Evolutionary conservation across 2,113 vertebrate species (phyloP), one percentile per base, ranked within the genome.

Genomic region (Thunnus maccoyii): DNA sequence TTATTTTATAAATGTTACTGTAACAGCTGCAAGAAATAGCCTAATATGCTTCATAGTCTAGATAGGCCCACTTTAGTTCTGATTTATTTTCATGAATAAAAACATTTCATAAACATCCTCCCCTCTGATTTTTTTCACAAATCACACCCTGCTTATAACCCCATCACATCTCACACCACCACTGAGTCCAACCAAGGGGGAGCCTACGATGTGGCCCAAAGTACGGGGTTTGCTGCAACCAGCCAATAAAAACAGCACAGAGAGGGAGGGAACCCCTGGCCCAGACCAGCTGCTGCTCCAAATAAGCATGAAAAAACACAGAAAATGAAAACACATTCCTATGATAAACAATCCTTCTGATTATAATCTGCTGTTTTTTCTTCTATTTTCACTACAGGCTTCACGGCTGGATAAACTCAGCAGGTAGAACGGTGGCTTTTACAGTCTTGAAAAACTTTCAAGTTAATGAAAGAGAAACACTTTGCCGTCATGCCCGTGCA

Each of bases 161-260:
- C 89, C 82, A 82, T 89, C 90, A 84, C 80, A 84, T 83, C 89
- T 90, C 90, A 84, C 83, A 79, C 85, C 91, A 89, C 89, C 86
- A 47, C 74, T 69, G n/a, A 86, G 73, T 87, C 90, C 83, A 92
- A 91, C 93, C 91, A 90, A 72, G 85, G 77, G 88, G 84, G 36
- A 85, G 90, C 77, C 85, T 90, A 78, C 76, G 78, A 88, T 80
- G 69, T 72, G 75, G 82, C 91, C 90, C 76, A 71, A 79, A 82
- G 90, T 88, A 78, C 75, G 36, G 78, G 82, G 72, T 73, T 84
- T 85, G 79, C 83, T 65, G 56, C 56, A 65, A 79, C 20, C 47
- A 14, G 92, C 93, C 93, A 94, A 92, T 85, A 78, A 89, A 94
- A 94, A 93, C 94, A 95, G 71, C 36, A 68, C 55, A 2, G 76